Percentiles rank a stretch among this genome's conserved stretches.
phyloP scores from a whole-genome alignment of 1,140 invertebrate species.

The Drosophila saltans region DNA sequence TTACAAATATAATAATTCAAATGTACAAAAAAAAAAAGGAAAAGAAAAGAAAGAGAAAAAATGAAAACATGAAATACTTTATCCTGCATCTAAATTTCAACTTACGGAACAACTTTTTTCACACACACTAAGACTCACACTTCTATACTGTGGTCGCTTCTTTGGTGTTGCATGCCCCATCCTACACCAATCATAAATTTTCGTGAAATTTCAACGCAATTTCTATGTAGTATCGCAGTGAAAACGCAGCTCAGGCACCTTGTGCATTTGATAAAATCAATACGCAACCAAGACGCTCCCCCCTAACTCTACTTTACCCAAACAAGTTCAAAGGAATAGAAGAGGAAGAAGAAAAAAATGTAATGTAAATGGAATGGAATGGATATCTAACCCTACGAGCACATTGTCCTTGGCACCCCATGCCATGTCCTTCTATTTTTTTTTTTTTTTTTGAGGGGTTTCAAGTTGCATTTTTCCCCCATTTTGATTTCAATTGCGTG shows the following conservation, averaged over 20 bases:
- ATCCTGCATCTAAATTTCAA: conserved; percentile 47
- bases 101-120: conserved; percentile 43
- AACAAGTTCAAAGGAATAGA: not conserved
- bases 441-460: conserved; percentile 37
- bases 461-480: conserved; percentile 12
- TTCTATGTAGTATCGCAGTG: not conserved
- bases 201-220: conserved; percentile 31
- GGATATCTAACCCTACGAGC: too few species aligned
- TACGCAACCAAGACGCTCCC: conserved; percentile 40
- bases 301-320: not conserved
- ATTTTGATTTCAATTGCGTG: conserved; percentile 35
- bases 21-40: conserved; percentile 39
- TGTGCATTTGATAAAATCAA: conserved; percentile 66
- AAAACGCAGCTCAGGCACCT: conserved; percentile 15
- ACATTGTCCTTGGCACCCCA: conserved; percentile 5
- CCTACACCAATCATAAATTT: conserved; percentile 46
- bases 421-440: not conserved
- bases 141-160: not conserved
- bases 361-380: too few species aligned
- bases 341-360: too few species aligned
- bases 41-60: conserved; percentile 13
- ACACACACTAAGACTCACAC: conserved; percentile 42
- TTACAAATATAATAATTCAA: conserved; percentile 75
- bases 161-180: too few species aligned
- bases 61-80: conserved; percentile 34